These are phyloP conservation scores for Neotragus moschatus DNA, from an alignment of 2,113 vertebrate genomes.

Conservation along the genomic window DNA sequence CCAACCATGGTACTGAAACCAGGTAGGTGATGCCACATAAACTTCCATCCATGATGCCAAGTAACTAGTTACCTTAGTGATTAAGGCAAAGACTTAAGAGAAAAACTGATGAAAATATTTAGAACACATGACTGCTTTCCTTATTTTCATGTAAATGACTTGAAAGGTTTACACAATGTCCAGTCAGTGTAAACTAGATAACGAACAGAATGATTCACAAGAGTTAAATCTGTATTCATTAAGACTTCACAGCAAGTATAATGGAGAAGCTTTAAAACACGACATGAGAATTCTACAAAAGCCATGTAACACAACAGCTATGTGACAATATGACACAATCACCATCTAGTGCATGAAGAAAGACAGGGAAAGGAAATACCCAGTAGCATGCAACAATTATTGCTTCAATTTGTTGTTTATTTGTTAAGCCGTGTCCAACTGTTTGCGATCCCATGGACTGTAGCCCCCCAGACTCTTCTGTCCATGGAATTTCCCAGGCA, in stretches of 20 bases:
- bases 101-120: not conserved
- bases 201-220: not conserved
- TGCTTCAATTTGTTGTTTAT: not conserved
- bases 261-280: not conserved
- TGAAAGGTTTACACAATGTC: not conserved
- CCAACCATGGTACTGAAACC: not conserved
- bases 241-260: not conserved
- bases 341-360: not conserved
- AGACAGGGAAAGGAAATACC: not conserved
- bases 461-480: not conserved
- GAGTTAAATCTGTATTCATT: not conserved
- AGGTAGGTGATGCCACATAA: not conserved
- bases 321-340: not conserved
- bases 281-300: not conserved
- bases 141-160: not conserved
- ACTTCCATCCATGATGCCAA: not conserved
- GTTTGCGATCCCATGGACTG: not conserved
- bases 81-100: slow-evolving; percentile 26
- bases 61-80: not conserved
- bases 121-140: not conserved
- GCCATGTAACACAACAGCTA: not conserved
- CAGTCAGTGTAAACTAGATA: not conserved
- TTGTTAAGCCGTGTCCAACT: not conserved
- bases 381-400: not conserved
- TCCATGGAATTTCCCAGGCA: not conserved